Evolutionary conservation across 2,113 vertebrate species (phyloP).

Genomic region (Pangasianodon gigas): DNA sequence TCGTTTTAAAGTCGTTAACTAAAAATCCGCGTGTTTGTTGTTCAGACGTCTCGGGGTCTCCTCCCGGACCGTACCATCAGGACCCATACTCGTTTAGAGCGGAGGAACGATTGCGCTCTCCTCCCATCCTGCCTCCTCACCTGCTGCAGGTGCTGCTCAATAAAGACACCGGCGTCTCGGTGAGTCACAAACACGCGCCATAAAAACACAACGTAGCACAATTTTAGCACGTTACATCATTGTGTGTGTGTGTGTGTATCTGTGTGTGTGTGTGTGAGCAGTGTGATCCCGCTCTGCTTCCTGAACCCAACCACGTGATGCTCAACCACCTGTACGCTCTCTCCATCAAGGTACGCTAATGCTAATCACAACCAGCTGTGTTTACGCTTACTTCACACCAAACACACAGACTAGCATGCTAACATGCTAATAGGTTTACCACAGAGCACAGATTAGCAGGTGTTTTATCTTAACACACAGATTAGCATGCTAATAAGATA

Average conservation of each 20-base stretch:
- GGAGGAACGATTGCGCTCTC: constrained; percentile 87
- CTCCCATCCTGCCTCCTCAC: constrained; percentile 92
- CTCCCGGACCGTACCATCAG: constrained; percentile 92
- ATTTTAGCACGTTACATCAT: too few relatives aligned
- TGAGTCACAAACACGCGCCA: constrained; percentile 70
- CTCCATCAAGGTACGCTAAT: constrained; percentile 86
- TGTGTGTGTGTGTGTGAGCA: constrained; percentile 57
- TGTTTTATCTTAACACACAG: neutral
- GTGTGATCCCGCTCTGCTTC: constrained; percentile 96
- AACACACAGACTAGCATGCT: neutral
- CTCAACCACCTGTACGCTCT: constrained; percentile 95
- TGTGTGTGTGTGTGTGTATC: neutral
- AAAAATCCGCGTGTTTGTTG: neutral
- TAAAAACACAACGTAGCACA: neutral
- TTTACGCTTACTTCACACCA: neutral
- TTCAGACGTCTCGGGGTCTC: constrained; percentile 92
- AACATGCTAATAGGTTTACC: neutral
- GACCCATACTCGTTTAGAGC: constrained; percentile 83
- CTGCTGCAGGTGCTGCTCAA: constrained; percentile 97
- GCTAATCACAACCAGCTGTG: neutral
- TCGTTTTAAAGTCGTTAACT: neutral
- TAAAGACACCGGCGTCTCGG: constrained; percentile 94
- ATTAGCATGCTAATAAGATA: too few relatives aligned
- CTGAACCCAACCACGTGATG: constrained; percentile 98
- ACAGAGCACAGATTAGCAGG: too few relatives aligned